Evolutionary conservation across 2,888 invertebrate genomes (phyloP).

Genomic region (Parthenolecanium corni): DNA sequence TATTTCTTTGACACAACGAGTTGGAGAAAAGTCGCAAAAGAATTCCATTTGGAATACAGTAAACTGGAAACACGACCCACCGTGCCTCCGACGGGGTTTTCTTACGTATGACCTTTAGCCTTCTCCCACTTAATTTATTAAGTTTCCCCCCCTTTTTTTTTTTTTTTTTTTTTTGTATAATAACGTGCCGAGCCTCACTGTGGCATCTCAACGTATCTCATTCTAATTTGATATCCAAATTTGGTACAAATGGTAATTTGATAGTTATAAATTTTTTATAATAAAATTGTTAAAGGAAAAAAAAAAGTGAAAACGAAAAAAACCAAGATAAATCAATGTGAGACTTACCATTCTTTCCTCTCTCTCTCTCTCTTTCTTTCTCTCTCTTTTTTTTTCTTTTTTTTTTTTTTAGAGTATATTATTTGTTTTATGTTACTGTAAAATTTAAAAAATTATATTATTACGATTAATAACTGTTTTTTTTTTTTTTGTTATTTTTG

Average conservation of each 20-base stretch:
- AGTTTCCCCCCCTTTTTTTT: conserved; percentile 5
- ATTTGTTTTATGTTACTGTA: conserved; percentile 29
- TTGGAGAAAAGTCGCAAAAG: conserved; percentile 98
- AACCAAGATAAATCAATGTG: conserved; percentile 26
- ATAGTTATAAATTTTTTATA: conserved; percentile 29
- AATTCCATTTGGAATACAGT: conserved; percentile 97
- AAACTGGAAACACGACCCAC: conserved; percentile 90
- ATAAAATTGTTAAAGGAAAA: conserved; percentile 26
- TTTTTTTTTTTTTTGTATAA: conserved; percentile 24
- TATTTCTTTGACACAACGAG: conserved; percentile 98
- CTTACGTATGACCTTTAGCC: conserved; percentile 27
- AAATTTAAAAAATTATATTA: conserved; percentile 29
- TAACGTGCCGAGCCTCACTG: conserved; percentile 21
- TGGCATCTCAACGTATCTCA: conserved; percentile 28
- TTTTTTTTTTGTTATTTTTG: conserved; percentile 27
- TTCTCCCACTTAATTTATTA: conserved; percentile 11
- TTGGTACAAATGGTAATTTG: conserved; percentile 29
- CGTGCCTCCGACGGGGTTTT: conserved; percentile 40
- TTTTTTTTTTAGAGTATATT: conserved; percentile 27
- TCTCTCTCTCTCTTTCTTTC: not conserved
- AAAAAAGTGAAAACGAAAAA: conserved; percentile 19
- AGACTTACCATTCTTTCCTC: conserved; percentile 29
- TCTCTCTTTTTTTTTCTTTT: conserved; percentile 5
- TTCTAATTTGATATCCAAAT: conserved; percentile 27
- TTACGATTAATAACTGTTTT: conserved; percentile 27